Conservation (phyloP, 2,888 invertebrate genomes). For the Tetranychus truncatus region DNA sequence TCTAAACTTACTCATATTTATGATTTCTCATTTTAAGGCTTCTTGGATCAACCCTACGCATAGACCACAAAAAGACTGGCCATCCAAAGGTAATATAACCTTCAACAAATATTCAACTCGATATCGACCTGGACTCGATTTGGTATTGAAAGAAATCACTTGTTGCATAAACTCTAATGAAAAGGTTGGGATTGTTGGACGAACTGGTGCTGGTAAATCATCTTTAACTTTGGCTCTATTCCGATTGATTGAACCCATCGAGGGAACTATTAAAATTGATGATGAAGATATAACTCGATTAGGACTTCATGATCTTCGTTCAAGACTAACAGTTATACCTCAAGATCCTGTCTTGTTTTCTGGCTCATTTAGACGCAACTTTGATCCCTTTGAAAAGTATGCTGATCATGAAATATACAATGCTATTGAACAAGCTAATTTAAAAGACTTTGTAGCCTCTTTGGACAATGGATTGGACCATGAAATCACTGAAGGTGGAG, state of each 20-base stretch:
- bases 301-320: conserved; percentile 41
- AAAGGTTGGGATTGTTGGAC: conserved; percentile 41
- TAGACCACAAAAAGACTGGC: conserved; percentile 50
- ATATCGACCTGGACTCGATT: conserved; percentile 65
- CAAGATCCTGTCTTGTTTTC: conserved; percentile 61
- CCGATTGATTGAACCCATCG: conserved; percentile 33
- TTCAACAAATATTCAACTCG: conserved; percentile 65
- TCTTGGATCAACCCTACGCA: too few species aligned
- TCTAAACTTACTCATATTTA: too few species aligned
- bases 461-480: conserved; percentile 49
- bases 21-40: too few species aligned
- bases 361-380: conserved; percentile 56
- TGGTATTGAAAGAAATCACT: conserved; percentile 59
- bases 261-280: conserved; percentile 35
- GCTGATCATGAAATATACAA: conserved; percentile 61
- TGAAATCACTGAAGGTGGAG: conserved; percentile 51
- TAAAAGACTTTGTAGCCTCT: conserved; percentile 47
- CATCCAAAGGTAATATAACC: conserved; percentile 54
- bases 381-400: conserved; percentile 68
- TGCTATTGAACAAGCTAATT: conserved; percentile 59
- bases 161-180: conserved; percentile 62
- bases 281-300: conserved; percentile 37
- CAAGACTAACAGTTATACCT: conserved; percentile 36
- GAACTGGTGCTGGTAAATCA: conserved; percentile 35
- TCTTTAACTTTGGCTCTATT: conserved; percentile 36